These are phyloP conservation scores for Hozukius guyotensis DNA, from an alignment of 2,797 vertebrate genomes.

Conservation along the genomic window DNA sequence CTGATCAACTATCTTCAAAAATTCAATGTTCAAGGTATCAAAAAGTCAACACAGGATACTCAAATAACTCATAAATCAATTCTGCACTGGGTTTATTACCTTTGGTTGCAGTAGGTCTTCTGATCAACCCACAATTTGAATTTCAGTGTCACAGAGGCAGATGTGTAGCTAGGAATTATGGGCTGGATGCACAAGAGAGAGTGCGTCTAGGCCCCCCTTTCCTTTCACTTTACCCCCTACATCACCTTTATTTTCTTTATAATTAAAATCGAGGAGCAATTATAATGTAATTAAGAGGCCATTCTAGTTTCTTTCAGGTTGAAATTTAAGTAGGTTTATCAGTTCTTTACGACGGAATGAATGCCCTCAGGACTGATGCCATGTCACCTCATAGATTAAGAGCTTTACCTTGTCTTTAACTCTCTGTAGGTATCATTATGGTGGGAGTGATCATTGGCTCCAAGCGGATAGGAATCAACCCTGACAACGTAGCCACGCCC, in stretches of 20 bases:
- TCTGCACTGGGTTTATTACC: background rate
- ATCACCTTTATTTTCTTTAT: background rate
- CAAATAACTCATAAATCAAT: background rate
- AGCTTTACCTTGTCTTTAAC: background rate
- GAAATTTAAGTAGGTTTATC: background rate
- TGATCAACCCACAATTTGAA: background rate
- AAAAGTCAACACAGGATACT: too few species aligned
- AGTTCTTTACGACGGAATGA: background rate
- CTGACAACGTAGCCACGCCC: constrained; percentile 95
- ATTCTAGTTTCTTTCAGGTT: background rate
- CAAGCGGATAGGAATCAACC: constrained; percentile 93
- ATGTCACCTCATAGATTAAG: background rate
- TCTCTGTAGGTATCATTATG: constrained; percentile 88
- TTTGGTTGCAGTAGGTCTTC: background rate
- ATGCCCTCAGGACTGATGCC: background rate
- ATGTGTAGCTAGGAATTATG: background rate
- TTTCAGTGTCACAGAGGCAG: background rate
- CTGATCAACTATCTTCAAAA: too few species aligned
- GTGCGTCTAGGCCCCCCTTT: background rate
- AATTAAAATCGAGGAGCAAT: background rate
- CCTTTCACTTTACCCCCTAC: background rate
- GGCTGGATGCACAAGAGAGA: background rate
- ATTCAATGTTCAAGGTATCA: too few species aligned
- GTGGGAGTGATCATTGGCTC: constrained; percentile 93
- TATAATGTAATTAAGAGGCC: background rate